Base-by-base conservation (phyloP, 2,113 vertebrate species). In the Hiodon tergisus region DNA sequence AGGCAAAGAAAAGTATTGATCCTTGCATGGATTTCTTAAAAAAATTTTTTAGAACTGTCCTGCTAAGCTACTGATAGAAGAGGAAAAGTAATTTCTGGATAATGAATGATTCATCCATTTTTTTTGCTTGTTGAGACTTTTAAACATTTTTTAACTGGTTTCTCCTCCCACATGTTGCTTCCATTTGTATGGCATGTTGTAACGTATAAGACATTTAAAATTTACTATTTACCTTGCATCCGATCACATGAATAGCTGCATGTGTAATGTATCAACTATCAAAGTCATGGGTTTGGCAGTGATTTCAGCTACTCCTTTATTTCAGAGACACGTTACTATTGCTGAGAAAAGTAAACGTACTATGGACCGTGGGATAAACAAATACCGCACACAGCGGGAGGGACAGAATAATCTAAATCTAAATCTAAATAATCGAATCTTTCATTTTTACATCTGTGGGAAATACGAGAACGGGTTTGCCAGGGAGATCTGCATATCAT, bases 401-500 rank as follows among this genome's bases (percentile, higher is more conserved):
- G 4, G 47, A 13, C 71, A 62, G 47, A 17, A 9, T 52, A 62
- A 62, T 13, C 31, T 31, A 31, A 31, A n/a, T n/a, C n/a, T n/a
- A n/a, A 59, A 51, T 14, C 51, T 17, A 62, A n/a, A n/a, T n/a
- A n/a, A n/a, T n/a, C n/a, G n/a, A n/a, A n/a, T n/a, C n/a, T 53
- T 55, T 65, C 65, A 58, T 75, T 67, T 75, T 75, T 46, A 67
- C 13, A 58, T 62, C 58, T 69, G 58, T 71, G 17, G 59, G 58
- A 50, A 55, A 17, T 14, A 4, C 3, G 52, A 17, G 4, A 60
- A 63, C 48, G 60, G 59, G 31, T 51, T 76, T 76, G 67, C 74
- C 68, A 55, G 75, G 75, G 75, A 76, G 59, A 6, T 50, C 16
- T 69, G 67, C 54, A 16, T n/a, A 71, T 71, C 70, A 48, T 62